Evolutionary conservation across 2,113 vertebrate genomes (phyloP).

Genomic region (Gasterosteus nipponicus): DNA sequence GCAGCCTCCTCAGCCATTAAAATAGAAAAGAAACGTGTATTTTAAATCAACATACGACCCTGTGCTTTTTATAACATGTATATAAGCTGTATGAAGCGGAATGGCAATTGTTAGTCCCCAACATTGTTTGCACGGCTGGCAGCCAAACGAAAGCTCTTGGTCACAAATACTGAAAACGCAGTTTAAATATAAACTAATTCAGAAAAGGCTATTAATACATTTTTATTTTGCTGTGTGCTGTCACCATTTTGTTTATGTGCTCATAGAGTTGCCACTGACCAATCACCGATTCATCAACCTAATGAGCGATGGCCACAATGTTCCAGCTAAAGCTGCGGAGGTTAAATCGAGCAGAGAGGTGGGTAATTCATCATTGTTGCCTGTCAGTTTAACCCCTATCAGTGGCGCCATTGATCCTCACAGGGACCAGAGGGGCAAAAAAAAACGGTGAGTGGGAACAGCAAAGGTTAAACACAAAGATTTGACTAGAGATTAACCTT

Average conservation of each 20-base stretch:
- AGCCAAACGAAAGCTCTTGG: neutral
- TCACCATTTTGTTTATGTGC: neutral
- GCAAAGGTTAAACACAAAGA: slow-evolving; percentile 38
- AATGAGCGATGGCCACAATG: neutral
- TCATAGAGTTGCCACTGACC: neutral
- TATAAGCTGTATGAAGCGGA: neutral
- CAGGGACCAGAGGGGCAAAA: neutral
- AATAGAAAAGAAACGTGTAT: too few species aligned
- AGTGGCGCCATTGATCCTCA: slow-evolving; percentile 11
- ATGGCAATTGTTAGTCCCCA: too few species aligned
- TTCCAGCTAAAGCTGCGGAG: neutral
- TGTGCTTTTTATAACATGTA: neutral
- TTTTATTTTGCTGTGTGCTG: neutral
- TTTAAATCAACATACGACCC: too few species aligned
- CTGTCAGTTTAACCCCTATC: slow-evolving; percentile 29
- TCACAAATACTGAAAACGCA: neutral
- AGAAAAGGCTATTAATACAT: neutral
- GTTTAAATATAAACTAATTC: neutral
- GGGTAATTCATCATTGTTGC: slow-evolving; percentile 28
- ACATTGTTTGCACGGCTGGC: too few species aligned
- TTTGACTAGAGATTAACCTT: slow-evolving; percentile 43
- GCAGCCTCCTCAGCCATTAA: too few species aligned
- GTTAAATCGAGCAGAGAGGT: neutral
- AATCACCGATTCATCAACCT: neutral
- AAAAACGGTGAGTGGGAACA: neutral